These are phyloP conservation scores for Monochamus saltuarius DNA, from an alignment of 1,140 invertebrate species.

Conservation along the genomic window DNA sequence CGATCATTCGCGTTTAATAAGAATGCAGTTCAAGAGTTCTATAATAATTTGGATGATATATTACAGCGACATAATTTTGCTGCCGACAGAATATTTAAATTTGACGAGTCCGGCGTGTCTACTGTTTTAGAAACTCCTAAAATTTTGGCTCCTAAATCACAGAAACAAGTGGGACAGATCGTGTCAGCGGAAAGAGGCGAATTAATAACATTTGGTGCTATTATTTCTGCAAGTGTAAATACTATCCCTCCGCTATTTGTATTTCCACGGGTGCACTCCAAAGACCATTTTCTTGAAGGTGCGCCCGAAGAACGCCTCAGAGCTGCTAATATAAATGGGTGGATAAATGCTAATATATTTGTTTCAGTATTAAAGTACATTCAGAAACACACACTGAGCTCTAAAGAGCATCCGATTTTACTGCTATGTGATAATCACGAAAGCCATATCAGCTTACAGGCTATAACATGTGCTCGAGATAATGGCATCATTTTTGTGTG, in stretches of 20 bases:
- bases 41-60: conserved; percentile 17
- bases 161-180: conserved; percentile 50
- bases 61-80: conserved; percentile 20
- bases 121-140: conserved; percentile 46
- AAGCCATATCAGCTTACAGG: conserved; percentile 43
- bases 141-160: conserved; percentile 42
- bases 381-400: conserved; percentile 47
- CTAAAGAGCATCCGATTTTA: conserved; percentile 48
- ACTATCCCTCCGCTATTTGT: conserved; percentile 48
- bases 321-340: conserved; percentile 51
- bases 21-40: conserved; percentile 6
- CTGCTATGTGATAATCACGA: conserved; percentile 51
- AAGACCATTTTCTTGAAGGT: conserved; percentile 44
- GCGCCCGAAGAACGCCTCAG: conserved; percentile 50
- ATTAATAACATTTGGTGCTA: conserved; percentile 31
- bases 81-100: conserved; percentile 19
- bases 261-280: conserved; percentile 46
- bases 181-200: conserved; percentile 47
- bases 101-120: conserved; percentile 20
- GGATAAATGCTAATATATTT: conserved; percentile 43
- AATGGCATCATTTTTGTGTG: conserved; percentile 45
- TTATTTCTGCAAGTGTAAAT: conserved; percentile 49
- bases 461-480: conserved; percentile 37
- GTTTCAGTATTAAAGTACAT: conserved; percentile 48
- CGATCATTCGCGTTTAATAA: conserved; percentile 13